phyloP scores from a whole-genome alignment of 2,797 vertebrate species.

The Kryptopterus vitreolus region DNA sequence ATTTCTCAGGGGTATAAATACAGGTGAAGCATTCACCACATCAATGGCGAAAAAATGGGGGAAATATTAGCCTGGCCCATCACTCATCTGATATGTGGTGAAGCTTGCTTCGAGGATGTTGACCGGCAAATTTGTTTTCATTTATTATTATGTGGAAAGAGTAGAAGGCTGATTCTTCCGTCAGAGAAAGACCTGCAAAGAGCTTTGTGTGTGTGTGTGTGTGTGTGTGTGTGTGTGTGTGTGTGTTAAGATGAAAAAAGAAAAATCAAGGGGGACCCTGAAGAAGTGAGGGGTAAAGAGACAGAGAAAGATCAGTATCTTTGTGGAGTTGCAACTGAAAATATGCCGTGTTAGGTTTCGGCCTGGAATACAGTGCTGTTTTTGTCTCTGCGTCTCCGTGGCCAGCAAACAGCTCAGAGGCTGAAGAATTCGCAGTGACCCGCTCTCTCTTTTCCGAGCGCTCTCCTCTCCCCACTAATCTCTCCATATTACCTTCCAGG shows the following conservation, averaged over 20 bases:
- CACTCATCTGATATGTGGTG: conserved; percentile 13
- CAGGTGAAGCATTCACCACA: conserved; percentile 68
- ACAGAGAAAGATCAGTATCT: conserved; percentile 51
- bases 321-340: conserved; percentile 49
- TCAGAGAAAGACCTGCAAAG: conserved; percentile 53
- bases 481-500: conserved; percentile 79
- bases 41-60: conserved; percentile 73
- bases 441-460: conserved; percentile 39
- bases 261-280: neutral
- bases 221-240: neutral
- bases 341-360: conserved; percentile 58
- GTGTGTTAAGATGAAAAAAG: neutral
- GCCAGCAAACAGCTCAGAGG: conserved; percentile 35
- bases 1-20: conserved; percentile 62
- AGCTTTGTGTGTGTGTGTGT: conserved; percentile 15
- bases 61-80: conserved; percentile 66
- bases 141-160: conserved; percentile 23
- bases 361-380: conserved; percentile 54
- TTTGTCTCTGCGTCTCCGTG: conserved; percentile 52
- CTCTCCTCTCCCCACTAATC: conserved; percentile 70
- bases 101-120: conserved; percentile 45
- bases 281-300: conserved; percentile 15
- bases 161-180: conserved; percentile 42
- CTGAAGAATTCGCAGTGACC: conserved; percentile 44
- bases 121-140: conserved; percentile 30